Base-by-base conservation (phyloP, 2,113 vertebrate species). In the Arenaria interpres region DNA sequence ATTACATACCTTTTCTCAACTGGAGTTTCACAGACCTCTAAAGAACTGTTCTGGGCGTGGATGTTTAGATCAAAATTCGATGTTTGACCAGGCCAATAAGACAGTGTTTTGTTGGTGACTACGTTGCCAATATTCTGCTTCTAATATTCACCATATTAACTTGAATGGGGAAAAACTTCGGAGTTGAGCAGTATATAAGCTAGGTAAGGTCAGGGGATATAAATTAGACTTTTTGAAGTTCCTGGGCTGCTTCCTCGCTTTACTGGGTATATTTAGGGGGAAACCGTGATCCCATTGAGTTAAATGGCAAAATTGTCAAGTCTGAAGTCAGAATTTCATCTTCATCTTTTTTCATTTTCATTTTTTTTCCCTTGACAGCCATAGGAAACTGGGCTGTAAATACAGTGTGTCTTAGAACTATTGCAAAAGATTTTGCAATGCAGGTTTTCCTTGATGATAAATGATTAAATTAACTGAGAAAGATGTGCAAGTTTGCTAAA, bases 301-400 rank as follows among this genome's bases (percentile, higher is more conserved):
- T 73, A 51, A 85, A 68, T 60, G 24, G 24, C 54, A 77, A 86
- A 62, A 54, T 7, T 50, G 10, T 43, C 23, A 41, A 37, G 6
- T 23, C 32, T n/a, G 24, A 72, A 68, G 30, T 90, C 17, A 74
- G 23, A 83, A 33, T 66, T 81, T 45, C 4, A 22, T 57, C 8
- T 3, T 56, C 0, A 1, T 12, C 20, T 25, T 51, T n/a, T 16
- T 50, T 17, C 13, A 11, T 4, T 35, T 9, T n/a, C 20, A 14
- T 59, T 48, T 37, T 50, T 30, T 10, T 10, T 45, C 4, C 2
- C 4, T 76, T 2, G 18, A 23, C 4, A 66, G 5, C 43, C 11
- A 5, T 33, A 41, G 19, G 53, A 48, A 66, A 75, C 9, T 14
- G 13, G 14, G 20, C 14, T 67, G 24, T 80, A n/a, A 74, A 24